Evolutionary conservation across 2,797 vertebrate species (phyloP).

Genomic region (Zalophus californianus): DNA sequence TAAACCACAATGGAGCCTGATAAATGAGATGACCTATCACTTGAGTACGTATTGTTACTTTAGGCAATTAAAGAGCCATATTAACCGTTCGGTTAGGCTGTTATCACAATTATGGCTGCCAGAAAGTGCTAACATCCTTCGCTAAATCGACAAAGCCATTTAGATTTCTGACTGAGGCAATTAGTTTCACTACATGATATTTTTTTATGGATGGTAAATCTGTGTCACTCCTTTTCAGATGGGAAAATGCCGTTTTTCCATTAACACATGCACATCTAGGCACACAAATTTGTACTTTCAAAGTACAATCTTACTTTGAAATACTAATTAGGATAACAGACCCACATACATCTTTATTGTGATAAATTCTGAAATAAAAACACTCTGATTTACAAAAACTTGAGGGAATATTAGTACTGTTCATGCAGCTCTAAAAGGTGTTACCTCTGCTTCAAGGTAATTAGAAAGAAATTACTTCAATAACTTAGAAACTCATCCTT

Average conservation of each 20-base stretch:
- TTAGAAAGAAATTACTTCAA: neutral
- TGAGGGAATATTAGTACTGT: neutral
- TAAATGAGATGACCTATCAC: conserved; percentile 90
- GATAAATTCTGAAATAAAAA: conserved; percentile 28
- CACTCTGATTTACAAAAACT: neutral
- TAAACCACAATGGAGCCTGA: conserved; percentile 88
- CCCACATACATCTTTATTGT: neutral
- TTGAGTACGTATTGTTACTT: conserved; percentile 88
- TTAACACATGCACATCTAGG: neutral
- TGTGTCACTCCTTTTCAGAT: conserved; percentile 1
- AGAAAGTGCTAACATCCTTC: conserved; percentile 60
- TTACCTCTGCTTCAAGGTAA: neutral
- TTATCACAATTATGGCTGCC: conserved; percentile 62
- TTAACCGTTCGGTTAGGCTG: neutral
- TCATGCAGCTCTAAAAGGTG: neutral
- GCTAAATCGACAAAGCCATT: conserved; percentile 65
- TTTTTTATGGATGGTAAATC: conserved; percentile 45
- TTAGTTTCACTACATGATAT: conserved; percentile 69
- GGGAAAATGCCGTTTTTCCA: conserved; percentile 23
- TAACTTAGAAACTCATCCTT: neutral
- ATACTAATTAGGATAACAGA: conserved; percentile 20
- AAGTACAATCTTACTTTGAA: conserved; percentile 31
- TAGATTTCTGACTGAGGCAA: conserved; percentile 65
- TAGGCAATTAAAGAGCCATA: conserved; percentile 87
- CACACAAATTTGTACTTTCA: neutral